phyloP scores from a whole-genome alignment of 2,797 vertebrate genomes.

The Falco novaeseelandiae region DNA sequence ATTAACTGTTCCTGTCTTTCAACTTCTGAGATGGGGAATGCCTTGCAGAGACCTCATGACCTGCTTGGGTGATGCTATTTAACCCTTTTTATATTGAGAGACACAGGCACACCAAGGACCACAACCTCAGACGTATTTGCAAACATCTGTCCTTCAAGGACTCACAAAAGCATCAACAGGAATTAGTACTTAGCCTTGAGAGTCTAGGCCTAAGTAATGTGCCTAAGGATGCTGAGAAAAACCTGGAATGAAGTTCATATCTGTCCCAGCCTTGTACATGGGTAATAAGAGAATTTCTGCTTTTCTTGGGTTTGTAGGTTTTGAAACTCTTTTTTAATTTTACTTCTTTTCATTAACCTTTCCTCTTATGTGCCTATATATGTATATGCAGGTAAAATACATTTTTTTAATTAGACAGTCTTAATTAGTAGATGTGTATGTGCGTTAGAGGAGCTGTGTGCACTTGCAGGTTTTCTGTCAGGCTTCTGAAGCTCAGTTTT shows the following conservation, averaged over 20 bases:
- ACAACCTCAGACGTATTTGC: neutral
- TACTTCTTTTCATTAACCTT: neutral
- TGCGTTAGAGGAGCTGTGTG: neutral
- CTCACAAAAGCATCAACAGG: neutral
- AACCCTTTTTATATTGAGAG: neutral
- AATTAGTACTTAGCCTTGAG: neutral
- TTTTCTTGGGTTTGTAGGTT: neutral
- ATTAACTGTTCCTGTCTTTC: neutral
- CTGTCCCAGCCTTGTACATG: neutral
- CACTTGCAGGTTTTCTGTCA: neutral
- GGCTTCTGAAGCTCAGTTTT: neutral
- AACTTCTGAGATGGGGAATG: neutral
- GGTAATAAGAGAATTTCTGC: neutral
- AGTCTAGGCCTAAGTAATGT: neutral
- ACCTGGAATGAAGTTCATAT: neutral
- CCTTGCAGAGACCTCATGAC: neutral
- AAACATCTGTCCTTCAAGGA: neutral
- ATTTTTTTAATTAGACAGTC: neutral
- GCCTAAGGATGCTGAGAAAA: neutral
- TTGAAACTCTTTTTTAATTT: neutral
- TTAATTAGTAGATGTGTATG: neutral
- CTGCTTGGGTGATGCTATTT: neutral
- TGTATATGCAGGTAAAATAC: accelerated
- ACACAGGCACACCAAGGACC: neutral
- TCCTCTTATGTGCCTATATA: neutral